These are phyloP conservation scores for Diplodus puntazzo DNA, from an alignment of 2,797 vertebrate genomes.

Conservation along the genomic window DNA sequence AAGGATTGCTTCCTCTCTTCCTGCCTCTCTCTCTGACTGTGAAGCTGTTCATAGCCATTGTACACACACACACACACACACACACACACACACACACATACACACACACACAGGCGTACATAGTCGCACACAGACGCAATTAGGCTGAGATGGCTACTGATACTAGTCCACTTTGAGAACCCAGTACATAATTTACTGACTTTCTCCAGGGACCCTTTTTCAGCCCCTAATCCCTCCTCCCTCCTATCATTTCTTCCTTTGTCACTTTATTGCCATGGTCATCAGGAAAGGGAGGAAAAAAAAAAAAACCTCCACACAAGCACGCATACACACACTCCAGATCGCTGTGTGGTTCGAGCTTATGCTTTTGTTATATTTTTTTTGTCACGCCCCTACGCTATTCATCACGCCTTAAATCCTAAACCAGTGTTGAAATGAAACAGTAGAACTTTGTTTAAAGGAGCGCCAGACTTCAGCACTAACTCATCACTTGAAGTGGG, in stretches of 20 bases:
- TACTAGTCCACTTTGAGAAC: slow-evolving; percentile 73
- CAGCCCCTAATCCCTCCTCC: slow-evolving; percentile 64
- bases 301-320: slow-evolving; percentile 49
- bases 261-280: slow-evolving; percentile 78
- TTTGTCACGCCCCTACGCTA: slow-evolving; percentile 34
- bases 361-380: slow-evolving; percentile 55
- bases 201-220: slow-evolving; percentile 74
- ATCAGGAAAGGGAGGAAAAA: slow-evolving; percentile 59
- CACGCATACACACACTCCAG: slow-evolving; percentile 35
- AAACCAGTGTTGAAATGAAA: slow-evolving; percentile 68
- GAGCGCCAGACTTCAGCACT: slow-evolving; percentile 63
- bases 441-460: slow-evolving; percentile 72
- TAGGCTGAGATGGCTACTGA: slow-evolving; percentile 77
- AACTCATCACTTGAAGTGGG: slow-evolving; percentile 53
- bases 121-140: slow-evolving; percentile 70
- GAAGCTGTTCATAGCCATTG: slow-evolving; percentile 72
- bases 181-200: slow-evolving; percentile 79
- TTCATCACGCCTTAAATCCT: slow-evolving; percentile 67
- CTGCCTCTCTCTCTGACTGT: slow-evolving; percentile 69
- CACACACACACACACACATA: slow-evolving; percentile 33
- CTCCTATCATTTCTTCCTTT: slow-evolving; percentile 73
- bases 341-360: slow-evolving; percentile 46
- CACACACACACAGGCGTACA: slow-evolving; percentile 46
- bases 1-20: slow-evolving; percentile 84
- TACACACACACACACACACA: slow-evolving; percentile 25